Evolutionary conservation across 2,113 vertebrate genomes (phyloP).

Genomic region (Podiceps cristatus): DNA sequence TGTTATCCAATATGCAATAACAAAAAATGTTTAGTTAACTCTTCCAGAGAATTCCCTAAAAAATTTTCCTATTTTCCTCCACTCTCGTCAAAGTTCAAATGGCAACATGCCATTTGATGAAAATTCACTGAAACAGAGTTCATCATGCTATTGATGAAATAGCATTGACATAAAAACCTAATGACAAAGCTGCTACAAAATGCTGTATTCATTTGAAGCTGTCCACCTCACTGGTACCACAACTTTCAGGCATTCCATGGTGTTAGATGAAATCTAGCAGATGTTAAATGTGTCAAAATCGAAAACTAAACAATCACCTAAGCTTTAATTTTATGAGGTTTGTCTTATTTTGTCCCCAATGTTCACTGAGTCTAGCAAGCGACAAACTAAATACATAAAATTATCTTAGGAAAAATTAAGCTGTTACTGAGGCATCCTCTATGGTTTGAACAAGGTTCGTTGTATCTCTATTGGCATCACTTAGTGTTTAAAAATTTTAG

Average conservation of each 20-base stretch:
- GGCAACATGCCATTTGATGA: neutral
- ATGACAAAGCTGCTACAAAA: neutral
- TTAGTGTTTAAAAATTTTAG: constrained; percentile 18
- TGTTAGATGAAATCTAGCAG: neutral
- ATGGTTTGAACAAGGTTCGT: neutral
- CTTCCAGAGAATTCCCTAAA: neutral
- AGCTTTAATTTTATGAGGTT: neutral
- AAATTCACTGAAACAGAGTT: too few species aligned
- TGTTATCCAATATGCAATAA: neutral
- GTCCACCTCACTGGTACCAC: neutral
- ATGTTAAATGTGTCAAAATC: neutral
- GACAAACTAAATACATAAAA: neutral
- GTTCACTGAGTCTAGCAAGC: neutral
- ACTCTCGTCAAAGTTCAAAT: neutral
- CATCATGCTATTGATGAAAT: neutral
- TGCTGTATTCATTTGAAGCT: neutral
- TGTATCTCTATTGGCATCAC: neutral
- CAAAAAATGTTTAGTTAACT: neutral
- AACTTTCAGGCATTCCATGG: neutral
- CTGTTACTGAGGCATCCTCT: neutral
- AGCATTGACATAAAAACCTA: neutral
- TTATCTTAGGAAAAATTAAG: constrained; percentile 10
- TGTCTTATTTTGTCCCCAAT: neutral
- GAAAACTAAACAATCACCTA: neutral
- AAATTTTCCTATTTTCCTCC: neutral